A percentile compares a stretch with the other conserved stretches of the same genome.
Conservation (phyloP, 1,140 invertebrate genomes). For the Lithobius niger region DNA sequence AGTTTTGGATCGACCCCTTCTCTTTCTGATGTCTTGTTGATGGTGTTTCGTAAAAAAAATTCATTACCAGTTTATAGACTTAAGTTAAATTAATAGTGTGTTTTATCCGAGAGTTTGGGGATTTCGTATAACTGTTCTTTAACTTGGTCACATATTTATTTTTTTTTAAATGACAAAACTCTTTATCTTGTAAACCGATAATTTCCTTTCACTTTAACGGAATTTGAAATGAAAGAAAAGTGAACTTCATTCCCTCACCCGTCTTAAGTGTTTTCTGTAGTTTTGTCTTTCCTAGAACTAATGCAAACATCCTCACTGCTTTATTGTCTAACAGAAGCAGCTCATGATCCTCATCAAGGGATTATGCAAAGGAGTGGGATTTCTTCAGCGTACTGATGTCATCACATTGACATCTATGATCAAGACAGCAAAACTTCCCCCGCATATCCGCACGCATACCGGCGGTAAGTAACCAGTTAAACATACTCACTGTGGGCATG, state of each 20-base stretch:
- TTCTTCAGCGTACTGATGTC: constrained; percentile 42
- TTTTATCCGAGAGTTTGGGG: no score
- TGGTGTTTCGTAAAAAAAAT: no score
- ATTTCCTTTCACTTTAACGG: not conserved
- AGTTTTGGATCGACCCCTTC: no score
- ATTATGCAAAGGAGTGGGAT: constrained; percentile 42
- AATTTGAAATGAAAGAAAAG: not conserved
- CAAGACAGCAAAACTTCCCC: constrained; percentile 50
- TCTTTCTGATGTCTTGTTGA: no score
- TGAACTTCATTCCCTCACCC: not conserved
- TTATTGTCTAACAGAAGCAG: constrained; percentile 28
- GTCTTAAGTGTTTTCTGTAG: not conserved
- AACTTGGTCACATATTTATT: no score
- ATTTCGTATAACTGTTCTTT: no score
- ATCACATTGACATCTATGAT: constrained; percentile 46
- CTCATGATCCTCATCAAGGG: constrained; percentile 43
- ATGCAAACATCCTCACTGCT: not conserved
- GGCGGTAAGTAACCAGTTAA: constrained; percentile 32
- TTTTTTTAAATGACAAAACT: not conserved
- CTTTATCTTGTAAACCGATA: not conserved
- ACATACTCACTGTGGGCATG: no score
- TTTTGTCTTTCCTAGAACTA: not conserved
- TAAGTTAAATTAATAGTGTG: no score
- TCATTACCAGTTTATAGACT: no score
- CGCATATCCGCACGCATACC: constrained; percentile 38